A percentile compares a stretch with the other conserved stretches of the same genome.
Conservation (phyloP, 1,140 invertebrate species). For the Diachasmimorpha longicaudata region DNA sequence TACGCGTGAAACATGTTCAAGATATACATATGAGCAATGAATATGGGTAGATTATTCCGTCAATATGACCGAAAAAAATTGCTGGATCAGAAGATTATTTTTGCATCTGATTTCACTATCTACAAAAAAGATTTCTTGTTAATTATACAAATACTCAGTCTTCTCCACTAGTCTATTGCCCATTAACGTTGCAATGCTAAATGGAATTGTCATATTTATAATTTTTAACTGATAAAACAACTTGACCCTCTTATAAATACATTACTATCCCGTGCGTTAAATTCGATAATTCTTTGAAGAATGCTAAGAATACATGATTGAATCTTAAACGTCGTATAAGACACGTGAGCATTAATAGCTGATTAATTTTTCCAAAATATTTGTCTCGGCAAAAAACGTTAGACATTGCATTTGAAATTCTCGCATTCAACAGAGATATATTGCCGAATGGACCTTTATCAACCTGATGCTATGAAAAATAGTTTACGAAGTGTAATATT, state of each 20-base stretch:
- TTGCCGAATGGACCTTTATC: neutral
- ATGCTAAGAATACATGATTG: neutral
- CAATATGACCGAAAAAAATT: too few relatives aligned
- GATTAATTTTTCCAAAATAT: neutral
- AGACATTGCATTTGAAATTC: neutral
- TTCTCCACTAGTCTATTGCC: neutral
- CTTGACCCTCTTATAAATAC: slow-evolving; percentile 44
- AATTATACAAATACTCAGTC: too few relatives aligned
- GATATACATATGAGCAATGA: too few relatives aligned
- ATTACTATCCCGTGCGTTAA: slow-evolving; percentile 13
- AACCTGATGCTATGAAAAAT: slow-evolving; percentile 4
- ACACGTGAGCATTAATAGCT: neutral
- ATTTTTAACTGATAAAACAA: slow-evolving; percentile 20
- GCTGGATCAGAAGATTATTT: too few relatives aligned
- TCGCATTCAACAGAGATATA: neutral
- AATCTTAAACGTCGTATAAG: neutral
- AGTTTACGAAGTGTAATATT: neutral
- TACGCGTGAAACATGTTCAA: too few relatives aligned
- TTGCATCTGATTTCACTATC: too few relatives aligned
- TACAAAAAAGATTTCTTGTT: too few relatives aligned
- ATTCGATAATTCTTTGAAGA: slow-evolving; percentile 13
- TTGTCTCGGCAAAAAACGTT: neutral
- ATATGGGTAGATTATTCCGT: too few relatives aligned
- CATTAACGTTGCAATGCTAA: too few relatives aligned
- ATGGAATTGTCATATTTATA: too few relatives aligned